Base-by-base conservation (phyloP, 1,140 invertebrate genomes). In the Heliconius nattereri region DNA sequence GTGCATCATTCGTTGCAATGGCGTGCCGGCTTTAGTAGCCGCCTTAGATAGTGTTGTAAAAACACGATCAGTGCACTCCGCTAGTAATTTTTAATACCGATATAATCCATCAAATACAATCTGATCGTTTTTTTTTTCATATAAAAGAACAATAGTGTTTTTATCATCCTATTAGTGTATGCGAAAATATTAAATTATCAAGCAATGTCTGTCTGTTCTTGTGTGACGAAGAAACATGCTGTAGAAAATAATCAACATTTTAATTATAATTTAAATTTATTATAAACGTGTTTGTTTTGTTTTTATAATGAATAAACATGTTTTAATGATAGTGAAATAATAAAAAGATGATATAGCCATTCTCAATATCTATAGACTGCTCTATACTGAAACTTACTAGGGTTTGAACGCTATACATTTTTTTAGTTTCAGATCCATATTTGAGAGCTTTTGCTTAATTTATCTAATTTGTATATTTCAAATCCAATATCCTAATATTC, bases 31-130 rank as follows among this genome's bases (percentile, higher is more conserved):
- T 52, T 77, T 72, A 76, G 23, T 49, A 70, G 73, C 81, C 57
- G 20, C 23, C 35, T 66, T 66, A 40, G 57, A 32, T 23, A 76
- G 60, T 66, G 13, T n/a, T 76, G 45, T 29, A 76, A 84, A 85
- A 86, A 86, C 40, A 80, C 80, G 81, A 78, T 72, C 81, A 83
- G 80, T 45, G 75, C 60, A 76, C 72, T 81, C 70, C 71, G 40
- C 79, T 73, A 85, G 78, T 76, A 80, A 75, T 78, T 78, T 76
- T 79, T 66, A 75, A 84, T 82, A 73, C 71, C 78, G 79, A 82
- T 81, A 78, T 75, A 79, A 85, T 85, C 84, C 80, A 85, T 85
- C 84, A 81, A 73, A 60, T 75, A 76, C 83, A 81, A 85, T 85
- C 81, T 80, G 70, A 85, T 85, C 60, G 76, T 45, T 70, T 78